These are phyloP conservation scores for Leptosomus discolor DNA, from an alignment of 2,113 vertebrate genomes.

Conservation along the genomic window DNA sequence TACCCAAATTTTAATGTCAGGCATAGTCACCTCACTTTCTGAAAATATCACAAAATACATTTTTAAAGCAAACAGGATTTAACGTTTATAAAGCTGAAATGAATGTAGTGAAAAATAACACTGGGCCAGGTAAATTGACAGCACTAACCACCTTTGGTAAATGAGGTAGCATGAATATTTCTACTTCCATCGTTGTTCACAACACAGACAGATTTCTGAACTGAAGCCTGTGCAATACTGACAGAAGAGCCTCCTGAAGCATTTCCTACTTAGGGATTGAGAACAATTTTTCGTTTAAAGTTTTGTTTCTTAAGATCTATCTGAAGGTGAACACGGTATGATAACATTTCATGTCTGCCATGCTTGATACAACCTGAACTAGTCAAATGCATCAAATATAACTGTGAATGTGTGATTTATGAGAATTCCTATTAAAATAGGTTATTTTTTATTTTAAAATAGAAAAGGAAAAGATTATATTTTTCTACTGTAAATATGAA, in stretches of 20 bases:
- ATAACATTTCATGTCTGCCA: background rate
- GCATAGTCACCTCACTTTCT: background rate
- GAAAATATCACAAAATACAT: background rate
- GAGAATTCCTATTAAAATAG: background rate
- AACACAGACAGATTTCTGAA: background rate
- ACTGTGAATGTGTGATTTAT: background rate
- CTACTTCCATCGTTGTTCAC: background rate
- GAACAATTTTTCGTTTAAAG: background rate
- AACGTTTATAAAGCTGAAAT: background rate
- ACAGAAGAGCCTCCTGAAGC: background rate
- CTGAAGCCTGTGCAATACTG: background rate
- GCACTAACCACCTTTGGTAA: background rate
- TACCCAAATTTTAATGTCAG: background rate
- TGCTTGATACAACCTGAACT: background rate
- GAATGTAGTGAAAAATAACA: background rate
- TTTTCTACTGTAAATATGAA: background rate
- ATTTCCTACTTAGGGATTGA: background rate
- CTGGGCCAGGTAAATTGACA: background rate
- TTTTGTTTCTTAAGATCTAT: background rate
- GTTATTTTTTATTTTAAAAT: background rate
- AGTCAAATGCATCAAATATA: background rate
- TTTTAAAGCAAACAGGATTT: background rate
- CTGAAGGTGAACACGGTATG: background rate
- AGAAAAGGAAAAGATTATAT: background rate
- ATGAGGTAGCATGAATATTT: background rate